Percentiles rank a stretch among this genome's conserved stretches.
Conservation (phyloP, 1,140 invertebrate genomes). For the Bombus confusus region DNA sequence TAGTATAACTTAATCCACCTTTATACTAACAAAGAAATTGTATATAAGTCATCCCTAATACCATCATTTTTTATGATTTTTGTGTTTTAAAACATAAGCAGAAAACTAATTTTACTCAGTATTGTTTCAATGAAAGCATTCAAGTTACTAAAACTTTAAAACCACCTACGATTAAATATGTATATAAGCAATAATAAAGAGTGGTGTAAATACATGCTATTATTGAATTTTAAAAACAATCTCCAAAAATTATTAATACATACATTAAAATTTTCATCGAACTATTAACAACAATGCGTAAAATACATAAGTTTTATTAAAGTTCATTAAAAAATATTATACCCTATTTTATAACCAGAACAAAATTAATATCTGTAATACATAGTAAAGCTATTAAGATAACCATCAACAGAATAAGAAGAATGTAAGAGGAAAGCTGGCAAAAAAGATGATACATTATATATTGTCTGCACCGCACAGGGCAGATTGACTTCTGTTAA, state of each 20-base stretch:
- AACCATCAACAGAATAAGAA: constrained; percentile 58
- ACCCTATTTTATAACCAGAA: constrained; percentile 22
- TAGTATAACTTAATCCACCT: constrained; percentile 43
- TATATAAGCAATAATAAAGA: constrained; percentile 17
- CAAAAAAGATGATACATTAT: constrained; percentile 72
- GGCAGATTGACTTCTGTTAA: constrained; percentile 81
- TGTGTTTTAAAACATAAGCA: constrained; percentile 12
- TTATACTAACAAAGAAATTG: constrained; percentile 25
- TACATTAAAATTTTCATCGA: constrained; percentile 42
- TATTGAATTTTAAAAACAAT: not conserved
- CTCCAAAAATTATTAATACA: not conserved
- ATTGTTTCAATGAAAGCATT: constrained; percentile 13
- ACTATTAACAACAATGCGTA: constrained; percentile 1
- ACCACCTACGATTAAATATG: constrained; percentile 3
- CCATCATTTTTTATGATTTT: not conserved
- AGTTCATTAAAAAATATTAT: constrained; percentile 23
- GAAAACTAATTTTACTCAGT: constrained; percentile 7
- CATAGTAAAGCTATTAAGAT: constrained; percentile 51
- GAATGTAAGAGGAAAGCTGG: constrained; percentile 76
- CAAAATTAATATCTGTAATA: constrained; percentile 41
- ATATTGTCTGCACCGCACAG: constrained; percentile 58
- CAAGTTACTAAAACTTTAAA: not conserved
- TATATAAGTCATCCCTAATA: constrained; percentile 41
- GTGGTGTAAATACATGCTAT: not conserved
- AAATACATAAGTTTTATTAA: constrained; percentile 35